phyloP scores from a whole-genome alignment of 1,140 invertebrate genomes.

The Scaptomyza montana region DNA sequence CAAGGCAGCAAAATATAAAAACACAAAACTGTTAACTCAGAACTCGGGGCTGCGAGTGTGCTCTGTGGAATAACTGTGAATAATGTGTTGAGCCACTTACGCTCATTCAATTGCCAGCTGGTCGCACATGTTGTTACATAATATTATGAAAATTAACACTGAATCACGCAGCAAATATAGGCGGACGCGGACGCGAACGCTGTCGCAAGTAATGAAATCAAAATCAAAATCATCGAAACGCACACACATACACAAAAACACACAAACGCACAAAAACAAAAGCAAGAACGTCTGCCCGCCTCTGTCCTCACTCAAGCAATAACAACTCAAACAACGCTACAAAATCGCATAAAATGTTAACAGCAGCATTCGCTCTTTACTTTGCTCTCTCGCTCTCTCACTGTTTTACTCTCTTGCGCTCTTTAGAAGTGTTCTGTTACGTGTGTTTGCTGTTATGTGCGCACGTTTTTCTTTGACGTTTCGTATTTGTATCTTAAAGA shows the following conservation, averaged over 20 bases:
- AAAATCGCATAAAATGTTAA: constrained; percentile 7
- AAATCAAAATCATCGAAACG: constrained; percentile 63
- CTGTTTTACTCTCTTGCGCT: constrained; percentile 31
- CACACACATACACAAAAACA: constrained; percentile 26
- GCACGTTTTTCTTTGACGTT: constrained; percentile 77
- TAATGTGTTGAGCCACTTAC: not conserved
- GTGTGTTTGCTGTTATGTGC: constrained; percentile 47
- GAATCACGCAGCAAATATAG: constrained; percentile 57
- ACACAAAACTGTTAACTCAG: not conserved
- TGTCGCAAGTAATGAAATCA: constrained; percentile 77
- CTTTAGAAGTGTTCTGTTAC: constrained; percentile 47
- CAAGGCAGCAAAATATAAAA: not conserved
- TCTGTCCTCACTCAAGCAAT: not conserved
- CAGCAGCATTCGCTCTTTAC: not conserved
- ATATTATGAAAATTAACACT: constrained; percentile 83
- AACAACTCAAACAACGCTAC: constrained; percentile 26
- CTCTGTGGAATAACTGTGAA: too few relatives aligned
- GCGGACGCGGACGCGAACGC: constrained; percentile 41
- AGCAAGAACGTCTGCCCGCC: constrained; percentile 21
- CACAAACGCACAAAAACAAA: constrained; percentile 33
- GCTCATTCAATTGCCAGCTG: constrained; percentile 16
- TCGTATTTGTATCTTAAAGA: constrained; percentile 72
- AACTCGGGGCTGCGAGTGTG: not conserved
- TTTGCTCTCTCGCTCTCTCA: constrained; percentile 8
- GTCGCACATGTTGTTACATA: constrained; percentile 75